Evolutionary conservation across 2,797 vertebrate genomes (phyloP).

Genomic region (Gymnoscopelus braueri): DNA sequence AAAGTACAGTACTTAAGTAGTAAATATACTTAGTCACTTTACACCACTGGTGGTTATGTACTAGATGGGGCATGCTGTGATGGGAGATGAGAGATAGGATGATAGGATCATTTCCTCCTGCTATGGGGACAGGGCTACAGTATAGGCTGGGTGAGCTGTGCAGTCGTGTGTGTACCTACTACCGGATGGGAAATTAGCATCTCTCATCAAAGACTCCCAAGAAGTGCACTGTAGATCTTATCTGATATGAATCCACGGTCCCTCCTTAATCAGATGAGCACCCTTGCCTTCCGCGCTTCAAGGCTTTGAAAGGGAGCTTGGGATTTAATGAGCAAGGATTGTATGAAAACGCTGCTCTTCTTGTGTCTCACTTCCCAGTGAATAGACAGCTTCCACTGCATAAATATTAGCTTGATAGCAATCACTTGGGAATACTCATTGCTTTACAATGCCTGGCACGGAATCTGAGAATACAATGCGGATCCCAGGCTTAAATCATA

Average conservation of each 20-base stretch:
- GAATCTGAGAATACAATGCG: not conserved
- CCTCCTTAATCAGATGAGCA: not conserved
- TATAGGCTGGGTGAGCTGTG: too few relatives aligned
- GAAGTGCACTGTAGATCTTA: too few relatives aligned
- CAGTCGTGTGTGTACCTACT: too few relatives aligned
- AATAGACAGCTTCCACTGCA: slow-evolving; percentile 9
- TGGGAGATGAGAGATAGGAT: too few relatives aligned
- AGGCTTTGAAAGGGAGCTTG: not conserved
- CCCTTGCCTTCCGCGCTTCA: not conserved
- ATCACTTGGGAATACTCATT: slow-evolving; percentile 1
- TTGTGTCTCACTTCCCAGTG: not conserved
- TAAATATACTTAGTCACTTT: too few relatives aligned
- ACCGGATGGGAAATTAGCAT: too few relatives aligned
- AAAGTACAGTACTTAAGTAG: too few relatives aligned
- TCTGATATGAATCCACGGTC: not conserved
- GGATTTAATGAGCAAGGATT: slow-evolving; percentile 2
- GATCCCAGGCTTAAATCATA: slow-evolving; percentile 7
- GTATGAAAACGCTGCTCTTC: not conserved
- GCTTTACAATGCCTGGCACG: slow-evolving; percentile 6
- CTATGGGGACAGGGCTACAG: too few relatives aligned
- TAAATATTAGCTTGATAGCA: slow-evolving; percentile 4
- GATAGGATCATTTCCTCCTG: too few relatives aligned
- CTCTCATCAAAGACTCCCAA: too few relatives aligned
- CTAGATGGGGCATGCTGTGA: too few relatives aligned
- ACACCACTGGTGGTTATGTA: too few relatives aligned